These are phyloP conservation scores for Acleris emargana DNA, from an alignment of 2,888 invertebrate species.

Conservation along the genomic window DNA sequence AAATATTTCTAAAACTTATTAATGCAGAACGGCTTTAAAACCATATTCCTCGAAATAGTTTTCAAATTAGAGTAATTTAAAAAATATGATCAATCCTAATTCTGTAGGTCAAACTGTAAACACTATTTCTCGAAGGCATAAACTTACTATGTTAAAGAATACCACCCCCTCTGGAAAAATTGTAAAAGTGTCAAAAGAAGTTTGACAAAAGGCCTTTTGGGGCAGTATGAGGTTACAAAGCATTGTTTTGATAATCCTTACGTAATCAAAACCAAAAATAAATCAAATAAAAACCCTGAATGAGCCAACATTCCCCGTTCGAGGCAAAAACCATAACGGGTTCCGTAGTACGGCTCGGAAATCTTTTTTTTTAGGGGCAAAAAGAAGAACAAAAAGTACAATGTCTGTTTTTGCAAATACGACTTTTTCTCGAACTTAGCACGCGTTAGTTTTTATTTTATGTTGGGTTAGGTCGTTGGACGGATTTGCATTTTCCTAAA, in stretches of 20 bases:
- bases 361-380: constrained; percentile 69
- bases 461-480: constrained; percentile 64
- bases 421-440: constrained; percentile 69
- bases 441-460: constrained; percentile 61
- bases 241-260: constrained; percentile 30
- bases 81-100: too few species aligned
- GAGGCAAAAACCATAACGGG: constrained; percentile 76
- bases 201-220: too few species aligned
- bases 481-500: constrained; percentile 40
- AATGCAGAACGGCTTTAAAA: too few species aligned
- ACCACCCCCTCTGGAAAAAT: too few species aligned
- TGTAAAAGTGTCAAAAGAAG: too few species aligned
- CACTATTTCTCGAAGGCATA: too few species aligned
- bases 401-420: constrained; percentile 78
- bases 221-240: neutral
- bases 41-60: too few species aligned
- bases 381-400: constrained; percentile 71
- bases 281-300: constrained; percentile 54
- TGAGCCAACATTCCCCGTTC: constrained; percentile 50
- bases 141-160: too few species aligned
- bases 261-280: constrained; percentile 57
- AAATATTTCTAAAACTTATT: too few species aligned
- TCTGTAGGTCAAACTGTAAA: too few species aligned
- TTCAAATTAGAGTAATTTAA: too few species aligned
- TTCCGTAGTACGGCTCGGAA: constrained; percentile 57